Conservation (phyloP, 1,140 invertebrate species). For the Epicauta chinensis region DNA sequence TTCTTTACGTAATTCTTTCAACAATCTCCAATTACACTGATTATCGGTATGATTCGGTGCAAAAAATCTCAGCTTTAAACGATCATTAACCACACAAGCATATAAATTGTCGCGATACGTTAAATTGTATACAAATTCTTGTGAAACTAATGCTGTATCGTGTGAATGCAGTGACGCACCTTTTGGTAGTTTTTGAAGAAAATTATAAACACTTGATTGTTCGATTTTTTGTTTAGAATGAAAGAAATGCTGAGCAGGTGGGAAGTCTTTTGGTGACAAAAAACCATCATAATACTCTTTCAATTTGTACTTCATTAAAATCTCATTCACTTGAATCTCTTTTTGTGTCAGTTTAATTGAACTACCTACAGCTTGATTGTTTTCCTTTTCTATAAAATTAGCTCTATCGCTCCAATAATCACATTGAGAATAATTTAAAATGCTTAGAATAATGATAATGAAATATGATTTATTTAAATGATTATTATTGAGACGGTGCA, state of each 20-base stretch:
- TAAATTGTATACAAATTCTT: slow-evolving; percentile 5
- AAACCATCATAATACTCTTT: slow-evolving; percentile 43
- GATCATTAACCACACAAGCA: slow-evolving; percentile 48
- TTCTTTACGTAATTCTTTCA: slow-evolving; percentile 48
- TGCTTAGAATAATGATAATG: too few relatives aligned
- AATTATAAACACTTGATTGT: background rate
- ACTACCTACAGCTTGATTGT: slow-evolving; percentile 44
- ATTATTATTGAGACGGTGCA: background rate
- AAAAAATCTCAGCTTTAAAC: slow-evolving; percentile 41
- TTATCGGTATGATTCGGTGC: slow-evolving; percentile 30
- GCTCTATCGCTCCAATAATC: slow-evolving; percentile 45
- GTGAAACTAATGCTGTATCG: slow-evolving; percentile 4
- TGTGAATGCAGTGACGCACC: slow-evolving; percentile 46
- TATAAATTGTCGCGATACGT: slow-evolving; percentile 52
- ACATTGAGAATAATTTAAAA: too few relatives aligned
- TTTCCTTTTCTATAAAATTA: slow-evolving; percentile 40
- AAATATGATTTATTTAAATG: too few relatives aligned
- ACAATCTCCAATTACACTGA: slow-evolving; percentile 50
- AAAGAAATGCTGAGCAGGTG: slow-evolving; percentile 39
- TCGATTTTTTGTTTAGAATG: slow-evolving; percentile 14
- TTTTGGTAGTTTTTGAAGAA: slow-evolving; percentile 7
- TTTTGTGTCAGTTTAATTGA: slow-evolving; percentile 46
- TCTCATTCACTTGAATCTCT: slow-evolving; percentile 56
- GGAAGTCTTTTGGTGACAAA: background rate
- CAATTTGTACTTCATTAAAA: slow-evolving; percentile 58